Conservation (phyloP, 1,140 invertebrate genomes). For the Drosophila bipectinata region DNA sequence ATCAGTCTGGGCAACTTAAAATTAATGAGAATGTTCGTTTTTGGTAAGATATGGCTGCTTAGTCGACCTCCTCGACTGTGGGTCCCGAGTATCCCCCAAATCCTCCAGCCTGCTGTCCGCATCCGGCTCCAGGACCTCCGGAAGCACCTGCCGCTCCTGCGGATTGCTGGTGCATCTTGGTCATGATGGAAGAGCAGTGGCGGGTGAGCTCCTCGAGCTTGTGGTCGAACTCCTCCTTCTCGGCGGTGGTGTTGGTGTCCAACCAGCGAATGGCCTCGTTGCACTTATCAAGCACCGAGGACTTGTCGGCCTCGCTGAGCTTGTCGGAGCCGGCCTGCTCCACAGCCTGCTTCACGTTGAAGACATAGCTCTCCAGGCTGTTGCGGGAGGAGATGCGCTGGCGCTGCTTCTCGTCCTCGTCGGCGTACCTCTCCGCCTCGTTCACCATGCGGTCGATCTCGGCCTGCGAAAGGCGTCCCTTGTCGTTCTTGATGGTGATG, state of each 20-base stretch:
- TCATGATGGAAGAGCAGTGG: slow-evolving; percentile 86
- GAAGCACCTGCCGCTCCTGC: slow-evolving; percentile 18
- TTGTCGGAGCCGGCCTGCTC: slow-evolving; percentile 85
- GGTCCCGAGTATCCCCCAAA: slow-evolving; percentile 60
- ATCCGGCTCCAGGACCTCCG: slow-evolving; percentile 11
- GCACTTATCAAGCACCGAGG: slow-evolving; percentile 85
- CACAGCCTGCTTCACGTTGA: slow-evolving; percentile 87
- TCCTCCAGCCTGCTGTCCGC: slow-evolving; percentile 75
- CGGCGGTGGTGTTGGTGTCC: slow-evolving; percentile 86
- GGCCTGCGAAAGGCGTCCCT: slow-evolving; percentile 84
- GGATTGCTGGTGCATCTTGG: slow-evolving; percentile 84
- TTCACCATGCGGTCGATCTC: slow-evolving; percentile 87
- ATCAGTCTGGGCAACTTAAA: neutral
- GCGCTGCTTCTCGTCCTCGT: slow-evolving; percentile 88
- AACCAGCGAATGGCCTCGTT: slow-evolving; percentile 87
- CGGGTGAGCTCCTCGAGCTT: slow-evolving; percentile 85
- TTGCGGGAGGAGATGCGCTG: slow-evolving; percentile 87
- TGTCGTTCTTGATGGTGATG: slow-evolving; percentile 94
- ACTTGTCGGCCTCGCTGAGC: slow-evolving; percentile 86
- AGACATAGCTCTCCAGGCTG: slow-evolving; percentile 89
- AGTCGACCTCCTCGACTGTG: slow-evolving; percentile 69
- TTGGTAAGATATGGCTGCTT: slow-evolving; percentile 9
- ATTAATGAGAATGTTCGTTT: too few species aligned
- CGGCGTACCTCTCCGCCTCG: slow-evolving; percentile 63
- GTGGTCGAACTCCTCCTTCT: slow-evolving; percentile 82